Evolutionary conservation across 92 coral and sea anemone genomes (phyloP).

Genomic region (Siderastrea radians): DNA sequence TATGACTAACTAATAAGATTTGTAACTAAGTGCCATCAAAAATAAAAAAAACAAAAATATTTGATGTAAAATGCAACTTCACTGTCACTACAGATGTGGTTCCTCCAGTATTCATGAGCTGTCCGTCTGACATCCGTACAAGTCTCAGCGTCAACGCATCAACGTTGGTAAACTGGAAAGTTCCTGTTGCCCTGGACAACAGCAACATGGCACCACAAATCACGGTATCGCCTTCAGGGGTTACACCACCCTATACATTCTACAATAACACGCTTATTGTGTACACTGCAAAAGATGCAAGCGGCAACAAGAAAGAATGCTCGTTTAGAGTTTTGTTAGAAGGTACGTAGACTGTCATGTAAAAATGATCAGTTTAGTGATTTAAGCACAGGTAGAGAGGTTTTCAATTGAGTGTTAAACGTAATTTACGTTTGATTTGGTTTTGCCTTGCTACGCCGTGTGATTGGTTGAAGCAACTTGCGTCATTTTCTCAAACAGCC

Average conservation of each 20-base stretch:
- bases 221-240: constrained; percentile 46
- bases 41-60: no score
- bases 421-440: background rate
- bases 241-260: constrained; percentile 55
- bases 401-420: background rate
- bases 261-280: constrained; percentile 21
- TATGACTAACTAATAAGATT: no score
- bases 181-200: constrained; percentile 64
- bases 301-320: constrained; percentile 58
- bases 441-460: no score
- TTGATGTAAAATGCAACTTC: no score
- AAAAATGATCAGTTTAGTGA: no score
- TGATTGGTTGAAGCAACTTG: no score
- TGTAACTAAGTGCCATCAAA: no score
- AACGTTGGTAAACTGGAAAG: constrained; percentile 62
- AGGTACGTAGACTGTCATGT: background rate
- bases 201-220: constrained; percentile 25
- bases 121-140: constrained; percentile 65
- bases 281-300: constrained; percentile 61
- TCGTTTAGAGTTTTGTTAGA: constrained; percentile 19
- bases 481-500: no score
- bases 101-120: constrained; percentile 48
- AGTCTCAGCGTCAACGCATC: constrained; percentile 28
- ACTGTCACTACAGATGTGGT: background rate
- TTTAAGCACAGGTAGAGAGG: background rate